Evolutionary conservation across 2,888 invertebrate species (phyloP), one percentile per base, ranked within the genome.

Genomic region (Cephus runcator): DNA sequence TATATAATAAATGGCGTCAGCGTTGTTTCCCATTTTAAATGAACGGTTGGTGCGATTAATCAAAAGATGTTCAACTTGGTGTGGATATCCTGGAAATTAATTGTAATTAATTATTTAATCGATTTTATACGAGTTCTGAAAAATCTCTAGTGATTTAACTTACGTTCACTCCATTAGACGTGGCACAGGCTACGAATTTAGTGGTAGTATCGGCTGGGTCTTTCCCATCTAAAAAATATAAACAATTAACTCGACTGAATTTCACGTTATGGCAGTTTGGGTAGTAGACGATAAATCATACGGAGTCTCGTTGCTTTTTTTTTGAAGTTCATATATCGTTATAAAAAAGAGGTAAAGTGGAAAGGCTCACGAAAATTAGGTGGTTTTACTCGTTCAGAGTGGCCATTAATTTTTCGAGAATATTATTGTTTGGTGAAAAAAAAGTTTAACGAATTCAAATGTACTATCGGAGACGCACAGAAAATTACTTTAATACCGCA

Each of bases 331-430:
- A 15, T 40, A 40, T 56, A 23, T 15, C 15, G 6, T 23, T 56
- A 9, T 12, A 56, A 40, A 40, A 4, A 40, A 4, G 4, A 40
- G 1, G 1, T 40, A 1, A 1, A 40, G 15, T 40, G 15, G 4
- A 40, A 40, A 12, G 1, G 15, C 15, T 4, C 40, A 15, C 15
- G 4, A 56, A 56, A 56, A 56, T 15, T 6, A 9, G 23, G 15
- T 0, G 6, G 0, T 23, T 56, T 23, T 2, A 56, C 15, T 56
- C 9, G 15, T 6, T 0, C 6, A 2, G 40, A 0, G 15, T 23
- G 9, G 9, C 40, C 40, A 56, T 56, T 56, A 4, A 0, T 23
- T 56, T 23, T 6, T 56, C 15, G 23, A 6, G 6, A 56, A 56
- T 56, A 56, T 23, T 23, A 56, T 56, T 56, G 4, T 23, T 56